phyloP scores from a whole-genome alignment of 1,140 invertebrate species.

The Dreissena polymorpha region DNA sequence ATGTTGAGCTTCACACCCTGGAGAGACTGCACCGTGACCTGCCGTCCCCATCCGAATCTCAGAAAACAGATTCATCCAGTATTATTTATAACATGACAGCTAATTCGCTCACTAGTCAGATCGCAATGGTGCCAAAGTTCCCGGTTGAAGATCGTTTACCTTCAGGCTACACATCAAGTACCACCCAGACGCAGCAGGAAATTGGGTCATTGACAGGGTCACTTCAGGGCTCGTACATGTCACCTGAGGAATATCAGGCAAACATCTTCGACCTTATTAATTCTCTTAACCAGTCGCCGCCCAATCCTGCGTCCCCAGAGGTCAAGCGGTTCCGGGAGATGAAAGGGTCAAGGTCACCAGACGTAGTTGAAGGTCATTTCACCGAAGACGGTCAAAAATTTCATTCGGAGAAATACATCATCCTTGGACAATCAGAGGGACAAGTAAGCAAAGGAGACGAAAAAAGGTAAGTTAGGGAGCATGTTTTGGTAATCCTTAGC shows the following conservation, averaged over 20 bases:
- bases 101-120: conserved; percentile 23
- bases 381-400: neutral
- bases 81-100: conserved; percentile 42
- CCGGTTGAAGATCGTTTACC: conserved; percentile 44
- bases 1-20: conserved; percentile 38
- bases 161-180: conserved; percentile 24
- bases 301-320: conserved; percentile 49
- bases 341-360: conserved; percentile 25
- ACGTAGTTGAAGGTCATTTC: neutral
- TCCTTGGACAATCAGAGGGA: conserved; percentile 37
- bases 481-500: no score
- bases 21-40: conserved; percentile 42
- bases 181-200: conserved; percentile 37
- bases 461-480: neutral
- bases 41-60: conserved; percentile 52
- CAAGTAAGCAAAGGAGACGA: neutral
- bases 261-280: conserved; percentile 55
- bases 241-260: conserved; percentile 53
- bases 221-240: conserved; percentile 36
- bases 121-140: conserved; percentile 38
- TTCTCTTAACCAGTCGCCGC: conserved; percentile 47
- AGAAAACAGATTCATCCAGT: conserved; percentile 49
- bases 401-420: conserved; percentile 51
- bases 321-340: conserved; percentile 34
- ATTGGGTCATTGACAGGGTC: neutral